A percentile compares a stretch with the other conserved stretches of the same genome.
Evolutionary conservation across 2,888 invertebrate species (phyloP).

Genomic region (Tipula vernalis): DNA sequence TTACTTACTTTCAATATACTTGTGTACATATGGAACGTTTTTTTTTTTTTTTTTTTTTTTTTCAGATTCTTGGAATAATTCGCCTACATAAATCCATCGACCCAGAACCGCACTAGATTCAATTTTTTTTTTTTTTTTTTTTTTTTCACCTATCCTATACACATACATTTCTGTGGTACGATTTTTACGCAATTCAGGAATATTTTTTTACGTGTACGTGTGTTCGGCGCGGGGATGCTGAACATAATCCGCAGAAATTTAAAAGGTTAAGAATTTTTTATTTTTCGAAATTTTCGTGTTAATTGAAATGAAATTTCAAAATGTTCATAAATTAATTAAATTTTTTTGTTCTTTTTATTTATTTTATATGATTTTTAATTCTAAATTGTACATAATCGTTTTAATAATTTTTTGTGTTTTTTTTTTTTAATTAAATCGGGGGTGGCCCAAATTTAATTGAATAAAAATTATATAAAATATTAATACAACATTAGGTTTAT

Average conservation of each 20-base stretch:
- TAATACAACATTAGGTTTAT: not conserved
- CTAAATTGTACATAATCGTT: not conserved
- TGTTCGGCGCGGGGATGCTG: not conserved
- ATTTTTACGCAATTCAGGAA: not conserved
- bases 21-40: not conserved
- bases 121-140: not conserved
- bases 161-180: not conserved
- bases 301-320: not conserved
- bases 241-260: not conserved
- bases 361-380: slow-evolving; percentile 4
- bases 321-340: not conserved
- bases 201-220: not conserved
- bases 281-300: not conserved
- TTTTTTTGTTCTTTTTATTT: slow-evolving; percentile 1
- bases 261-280: not conserved
- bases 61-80: not conserved
- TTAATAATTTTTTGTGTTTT: not conserved
- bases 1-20: not conserved
- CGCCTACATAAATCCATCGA: not conserved
- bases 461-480: not conserved
- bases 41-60: too few relatives aligned
- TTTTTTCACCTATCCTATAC: not conserved
- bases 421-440: not conserved
- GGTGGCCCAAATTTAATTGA: not conserved
- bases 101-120: not conserved